Conservation (phyloP, 2,797 vertebrate genomes). For the Ciconia nigra region DNA sequence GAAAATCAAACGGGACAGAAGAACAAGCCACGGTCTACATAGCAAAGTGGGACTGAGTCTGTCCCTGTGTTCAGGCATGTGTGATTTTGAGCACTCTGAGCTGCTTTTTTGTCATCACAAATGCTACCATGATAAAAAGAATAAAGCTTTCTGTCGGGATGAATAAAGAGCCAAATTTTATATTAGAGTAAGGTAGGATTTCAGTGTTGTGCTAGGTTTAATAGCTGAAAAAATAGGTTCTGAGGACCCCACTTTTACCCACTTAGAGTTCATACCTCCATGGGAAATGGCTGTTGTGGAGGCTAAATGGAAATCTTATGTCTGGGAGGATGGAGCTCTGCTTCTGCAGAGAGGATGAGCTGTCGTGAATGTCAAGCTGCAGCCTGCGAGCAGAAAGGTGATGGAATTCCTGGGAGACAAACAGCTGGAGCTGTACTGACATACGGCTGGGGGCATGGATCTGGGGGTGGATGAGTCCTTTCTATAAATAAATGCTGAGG, state of each 20-base stretch:
- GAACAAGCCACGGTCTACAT: accelerated
- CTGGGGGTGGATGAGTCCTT: neutral
- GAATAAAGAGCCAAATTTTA: neutral
- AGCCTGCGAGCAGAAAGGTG: neutral
- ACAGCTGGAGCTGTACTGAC: neutral
- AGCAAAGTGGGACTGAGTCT: neutral
- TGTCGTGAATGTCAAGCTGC: neutral
- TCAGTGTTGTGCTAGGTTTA: neutral
- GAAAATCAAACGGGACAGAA: neutral
- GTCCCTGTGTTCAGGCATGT: neutral
- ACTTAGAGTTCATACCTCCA: neutral
- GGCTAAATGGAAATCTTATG: neutral
- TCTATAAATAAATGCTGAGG: constrained; percentile 35
- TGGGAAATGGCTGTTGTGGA: neutral
- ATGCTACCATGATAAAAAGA: neutral
- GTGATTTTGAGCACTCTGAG: neutral
- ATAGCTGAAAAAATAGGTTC: neutral
- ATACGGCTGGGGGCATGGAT: neutral
- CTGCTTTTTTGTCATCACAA: neutral
- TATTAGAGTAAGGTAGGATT: neutral
- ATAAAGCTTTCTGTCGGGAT: neutral
- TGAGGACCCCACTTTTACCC: neutral
- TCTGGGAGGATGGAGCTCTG: neutral
- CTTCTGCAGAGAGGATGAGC: neutral
- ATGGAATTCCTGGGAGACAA: neutral